phyloP scores from a whole-genome alignment of 2,113 vertebrate genomes.

The Mola mola region DNA sequence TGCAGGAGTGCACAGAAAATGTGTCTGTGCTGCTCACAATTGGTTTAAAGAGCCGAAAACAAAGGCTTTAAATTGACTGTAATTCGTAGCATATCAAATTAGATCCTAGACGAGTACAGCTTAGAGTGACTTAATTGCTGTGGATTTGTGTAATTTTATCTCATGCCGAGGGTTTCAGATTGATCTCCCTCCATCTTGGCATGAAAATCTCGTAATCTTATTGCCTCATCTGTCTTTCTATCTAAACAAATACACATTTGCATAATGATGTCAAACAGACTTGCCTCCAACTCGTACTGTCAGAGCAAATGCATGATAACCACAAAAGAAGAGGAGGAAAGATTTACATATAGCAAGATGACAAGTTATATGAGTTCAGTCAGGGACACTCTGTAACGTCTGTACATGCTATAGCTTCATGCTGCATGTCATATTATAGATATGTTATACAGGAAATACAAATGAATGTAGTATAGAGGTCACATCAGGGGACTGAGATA shows the following conservation, averaged over 20 bases:
- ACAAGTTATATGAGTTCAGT: constrained; percentile 18
- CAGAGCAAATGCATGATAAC: constrained; percentile 7
- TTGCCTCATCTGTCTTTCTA: background rate
- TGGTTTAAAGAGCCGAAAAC: constrained; percentile 11
- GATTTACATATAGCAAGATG: background rate
- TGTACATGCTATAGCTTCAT: constrained; percentile 1
- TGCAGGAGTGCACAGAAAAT: background rate
- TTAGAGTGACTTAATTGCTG: constrained; percentile 27
- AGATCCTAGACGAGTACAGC: constrained; percentile 2
- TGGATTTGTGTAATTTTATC: constrained; percentile 31
- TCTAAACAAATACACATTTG: constrained; percentile 8
- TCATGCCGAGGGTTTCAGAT: constrained; percentile 20
- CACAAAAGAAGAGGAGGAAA: background rate
- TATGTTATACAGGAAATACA: constrained; percentile 39
- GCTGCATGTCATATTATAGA: constrained; percentile 27
- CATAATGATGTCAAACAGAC: constrained; percentile 15
- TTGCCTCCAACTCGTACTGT: background rate
- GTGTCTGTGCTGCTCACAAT: background rate
- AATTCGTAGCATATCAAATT: constrained; percentile 17
- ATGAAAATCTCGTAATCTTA: constrained; percentile 22
- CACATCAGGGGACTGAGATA: constrained; percentile 12
- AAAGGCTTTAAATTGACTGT: background rate
- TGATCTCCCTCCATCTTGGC: constrained; percentile 2
- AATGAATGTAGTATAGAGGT: constrained; percentile 15
- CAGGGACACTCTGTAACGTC: background rate